Conservation (phyloP, 64 coral and sea anemone genomes). For the Actinia equina region DNA sequence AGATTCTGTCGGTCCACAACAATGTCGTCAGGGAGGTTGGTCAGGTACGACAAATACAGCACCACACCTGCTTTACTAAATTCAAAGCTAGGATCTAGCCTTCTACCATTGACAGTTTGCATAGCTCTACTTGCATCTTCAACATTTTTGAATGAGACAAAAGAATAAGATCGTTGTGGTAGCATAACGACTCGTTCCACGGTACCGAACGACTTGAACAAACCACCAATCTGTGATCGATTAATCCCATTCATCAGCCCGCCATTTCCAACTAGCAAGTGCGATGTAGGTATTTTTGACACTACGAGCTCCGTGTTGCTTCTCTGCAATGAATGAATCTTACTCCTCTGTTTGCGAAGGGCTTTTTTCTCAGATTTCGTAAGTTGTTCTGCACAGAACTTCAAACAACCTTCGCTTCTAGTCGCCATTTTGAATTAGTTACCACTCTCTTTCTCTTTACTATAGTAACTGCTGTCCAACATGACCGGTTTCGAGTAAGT, state of each 20-base stretch:
- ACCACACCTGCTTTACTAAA: conserved; percentile 44
- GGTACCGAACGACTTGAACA: conserved; percentile 79
- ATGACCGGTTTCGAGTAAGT: background rate
- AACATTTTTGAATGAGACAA: conserved; percentile 59
- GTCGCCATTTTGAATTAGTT: conserved; percentile 70
- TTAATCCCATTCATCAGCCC: conserved; percentile 88
- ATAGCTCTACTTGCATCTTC: conserved; percentile 68
- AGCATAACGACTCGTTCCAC: conserved; percentile 79
- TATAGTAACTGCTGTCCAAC: background rate
- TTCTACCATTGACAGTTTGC: conserved; percentile 58
- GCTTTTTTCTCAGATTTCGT: conserved; percentile 89
- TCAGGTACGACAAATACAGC: conserved; percentile 79
- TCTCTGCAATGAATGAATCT: conserved; percentile 63
- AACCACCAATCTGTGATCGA: conserved; percentile 47
- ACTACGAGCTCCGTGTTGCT: conserved; percentile 58
- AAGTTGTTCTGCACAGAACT: conserved; percentile 46
- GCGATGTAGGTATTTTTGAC: conserved; percentile 68
- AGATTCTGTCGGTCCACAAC: conserved; percentile 13
- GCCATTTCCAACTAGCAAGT: conserved; percentile 93
- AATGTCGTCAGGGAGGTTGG: conserved; percentile 43
- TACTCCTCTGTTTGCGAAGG: conserved; percentile 72
- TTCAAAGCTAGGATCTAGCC: conserved; percentile 50
- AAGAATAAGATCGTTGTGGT: conserved; percentile 84
- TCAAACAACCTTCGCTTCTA: conserved; percentile 17
- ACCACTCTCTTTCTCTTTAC: background rate